Evolutionary conservation across 1,140 invertebrate species (phyloP).

Genomic region (Drosophila pallidifrons): DNA sequence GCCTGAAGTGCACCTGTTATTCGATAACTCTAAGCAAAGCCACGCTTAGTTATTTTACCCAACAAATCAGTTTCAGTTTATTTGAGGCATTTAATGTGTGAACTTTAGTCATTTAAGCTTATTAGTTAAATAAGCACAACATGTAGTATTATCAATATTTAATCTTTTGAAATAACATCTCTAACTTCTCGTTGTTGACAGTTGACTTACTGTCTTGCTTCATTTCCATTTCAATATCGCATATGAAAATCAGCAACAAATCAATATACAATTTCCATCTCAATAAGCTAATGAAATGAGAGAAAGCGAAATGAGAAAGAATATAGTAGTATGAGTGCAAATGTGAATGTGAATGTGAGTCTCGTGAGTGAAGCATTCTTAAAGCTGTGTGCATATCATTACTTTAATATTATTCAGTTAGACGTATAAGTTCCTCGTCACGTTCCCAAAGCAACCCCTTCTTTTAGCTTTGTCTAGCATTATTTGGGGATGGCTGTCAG

Average conservation of each 20-base stretch:
- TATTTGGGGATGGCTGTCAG: constrained; percentile 57
- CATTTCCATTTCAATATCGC: neutral
- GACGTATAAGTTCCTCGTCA: constrained; percentile 60
- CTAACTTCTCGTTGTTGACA: neutral
- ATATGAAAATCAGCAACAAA: constrained; percentile 22
- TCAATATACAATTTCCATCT: constrained; percentile 40
- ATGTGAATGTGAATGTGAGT: no score
- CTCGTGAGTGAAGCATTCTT: constrained; percentile 22
- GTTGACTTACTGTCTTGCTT: neutral
- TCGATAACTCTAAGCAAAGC: neutral
- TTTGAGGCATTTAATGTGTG: no score
- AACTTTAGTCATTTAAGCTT: neutral
- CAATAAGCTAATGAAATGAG: constrained; percentile 2
- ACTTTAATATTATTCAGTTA: constrained; percentile 62
- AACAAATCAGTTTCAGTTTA: neutral
- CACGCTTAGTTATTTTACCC: neutral
- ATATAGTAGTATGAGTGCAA: neutral
- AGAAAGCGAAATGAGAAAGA: neutral
- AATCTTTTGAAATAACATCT: neutral
- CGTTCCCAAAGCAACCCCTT: constrained; percentile 34
- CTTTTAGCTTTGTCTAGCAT: constrained; percentile 67
- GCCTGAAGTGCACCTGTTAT: neutral
- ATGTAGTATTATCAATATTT: neutral
- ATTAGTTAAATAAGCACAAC: neutral
- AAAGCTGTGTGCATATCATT: constrained; percentile 36